These are phyloP conservation scores for Euleptes europaea DNA, from an alignment of 2,113 vertebrate genomes.

Conservation along the genomic window DNA sequence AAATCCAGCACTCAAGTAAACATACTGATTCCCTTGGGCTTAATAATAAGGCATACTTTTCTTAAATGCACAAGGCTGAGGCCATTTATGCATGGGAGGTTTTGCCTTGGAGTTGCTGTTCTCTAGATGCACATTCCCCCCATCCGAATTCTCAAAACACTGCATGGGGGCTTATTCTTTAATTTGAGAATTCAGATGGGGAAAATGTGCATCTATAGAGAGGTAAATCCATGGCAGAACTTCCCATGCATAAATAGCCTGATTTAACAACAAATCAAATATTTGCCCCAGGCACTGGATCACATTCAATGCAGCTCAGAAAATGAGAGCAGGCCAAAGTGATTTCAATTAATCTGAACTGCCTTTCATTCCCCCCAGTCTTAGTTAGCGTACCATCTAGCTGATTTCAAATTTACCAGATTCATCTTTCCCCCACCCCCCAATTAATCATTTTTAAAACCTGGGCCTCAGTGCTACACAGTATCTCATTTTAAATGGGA, in stretches of 20 bases:
- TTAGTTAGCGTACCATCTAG: neutral
- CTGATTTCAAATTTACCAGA: conserved; percentile 5
- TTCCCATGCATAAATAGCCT: too few relatives aligned
- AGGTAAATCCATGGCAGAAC: too few relatives aligned
- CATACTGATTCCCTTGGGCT: rapidly evolving
- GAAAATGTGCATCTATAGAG: too few relatives aligned
- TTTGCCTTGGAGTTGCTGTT: too few relatives aligned
- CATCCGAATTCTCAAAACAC: too few relatives aligned
- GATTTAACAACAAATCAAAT: neutral
- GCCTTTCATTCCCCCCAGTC: neutral
- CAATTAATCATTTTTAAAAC: neutral
- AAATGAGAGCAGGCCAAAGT: neutral
- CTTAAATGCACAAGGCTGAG: conserved; percentile 17
- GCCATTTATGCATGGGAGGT: too few relatives aligned
- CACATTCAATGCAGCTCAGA: conserved; percentile 16
- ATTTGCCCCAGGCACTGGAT: neutral
- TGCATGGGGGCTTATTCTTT: too few relatives aligned
- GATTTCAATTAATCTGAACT: neutral
- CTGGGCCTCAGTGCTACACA: neutral
- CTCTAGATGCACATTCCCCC: too few relatives aligned
- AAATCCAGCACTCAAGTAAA: neutral
- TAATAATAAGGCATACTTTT: neutral
- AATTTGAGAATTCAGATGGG: too few relatives aligned
- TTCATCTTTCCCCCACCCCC: neutral
- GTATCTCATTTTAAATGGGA: neutral